phyloP scores from a whole-genome alignment of 2,888 invertebrate species.

The Prosopocoilus inquinatus region DNA sequence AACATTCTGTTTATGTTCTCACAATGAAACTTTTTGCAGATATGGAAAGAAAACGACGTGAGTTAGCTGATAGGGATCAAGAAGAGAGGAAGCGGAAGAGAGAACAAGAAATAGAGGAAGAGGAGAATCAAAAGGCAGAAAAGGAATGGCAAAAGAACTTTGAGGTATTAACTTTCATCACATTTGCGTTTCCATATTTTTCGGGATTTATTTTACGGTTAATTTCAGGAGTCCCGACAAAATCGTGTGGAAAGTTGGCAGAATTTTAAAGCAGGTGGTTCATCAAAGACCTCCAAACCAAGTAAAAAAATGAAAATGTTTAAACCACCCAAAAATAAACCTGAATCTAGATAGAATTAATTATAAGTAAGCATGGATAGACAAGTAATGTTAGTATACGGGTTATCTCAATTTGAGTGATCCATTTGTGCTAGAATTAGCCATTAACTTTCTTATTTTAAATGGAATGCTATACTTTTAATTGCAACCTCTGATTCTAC shows the following conservation, averaged over 20 bases:
- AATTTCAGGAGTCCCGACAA: slow-evolving; percentile 79
- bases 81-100: slow-evolving; percentile 93
- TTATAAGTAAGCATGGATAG: too few relatives aligned
- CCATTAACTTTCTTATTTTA: too few relatives aligned
- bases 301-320: slow-evolving; percentile 79
- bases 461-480: too few relatives aligned
- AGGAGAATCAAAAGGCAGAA: slow-evolving; percentile 84
- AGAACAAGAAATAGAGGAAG: slow-evolving; percentile 90
- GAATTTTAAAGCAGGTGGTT: slow-evolving; percentile 72
- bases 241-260: slow-evolving; percentile 92
- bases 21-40: slow-evolving; percentile 97
- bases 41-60: slow-evolving; percentile 87
- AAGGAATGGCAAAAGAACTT: slow-evolving; percentile 99
- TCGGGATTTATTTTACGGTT: neutral
- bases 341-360: slow-evolving; percentile 76
- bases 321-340: slow-evolving; percentile 91
- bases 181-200: neutral
- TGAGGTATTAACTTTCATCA: slow-evolving; percentile 61
- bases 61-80: slow-evolving; percentile 84
- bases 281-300: slow-evolving; percentile 59
- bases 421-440: too few relatives aligned
- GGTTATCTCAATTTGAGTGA: too few relatives aligned
- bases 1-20: slow-evolving; percentile 96
- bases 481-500: too few relatives aligned
- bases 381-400: too few relatives aligned